Evolutionary conservation across 2,113 vertebrate genomes (phyloP).

Genomic region (Trochalopteron elliotii): DNA sequence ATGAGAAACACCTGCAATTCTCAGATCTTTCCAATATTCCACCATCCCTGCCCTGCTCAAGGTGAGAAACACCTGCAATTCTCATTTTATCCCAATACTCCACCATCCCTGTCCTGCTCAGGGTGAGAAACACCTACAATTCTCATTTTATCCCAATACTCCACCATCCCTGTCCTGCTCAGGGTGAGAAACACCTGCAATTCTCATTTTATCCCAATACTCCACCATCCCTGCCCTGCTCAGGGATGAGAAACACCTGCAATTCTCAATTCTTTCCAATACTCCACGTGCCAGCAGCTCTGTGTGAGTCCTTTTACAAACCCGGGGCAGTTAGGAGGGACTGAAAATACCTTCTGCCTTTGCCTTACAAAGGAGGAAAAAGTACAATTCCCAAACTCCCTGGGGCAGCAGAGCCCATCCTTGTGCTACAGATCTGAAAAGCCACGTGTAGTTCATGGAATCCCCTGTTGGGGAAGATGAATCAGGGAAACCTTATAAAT

Average conservation of each 20-base stretch:
- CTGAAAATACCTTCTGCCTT: neutral
- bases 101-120: too few species aligned
- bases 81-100: too few species aligned
- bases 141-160: too few species aligned
- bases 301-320: neutral
- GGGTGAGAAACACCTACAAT: too few species aligned
- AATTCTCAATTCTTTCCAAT: neutral
- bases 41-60: neutral
- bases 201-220: too few species aligned
- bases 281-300: neutral
- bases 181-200: too few species aligned
- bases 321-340: rapidly evolving
- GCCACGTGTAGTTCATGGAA: rapidly evolving
- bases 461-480: too few species aligned
- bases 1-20: neutral
- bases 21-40: neutral
- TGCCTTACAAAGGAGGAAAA: neutral
- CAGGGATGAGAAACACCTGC: too few species aligned
- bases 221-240: too few species aligned
- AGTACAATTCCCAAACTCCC: neutral
- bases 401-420: neutral
- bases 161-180: too few species aligned
- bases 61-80: too few species aligned
- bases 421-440: neutral
- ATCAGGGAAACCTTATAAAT: too few species aligned